These are phyloP conservation scores for Holothuria leucospilota DNA, from an alignment of 53 echinoderm and acorn worm genomes.

Conservation along the genomic window DNA sequence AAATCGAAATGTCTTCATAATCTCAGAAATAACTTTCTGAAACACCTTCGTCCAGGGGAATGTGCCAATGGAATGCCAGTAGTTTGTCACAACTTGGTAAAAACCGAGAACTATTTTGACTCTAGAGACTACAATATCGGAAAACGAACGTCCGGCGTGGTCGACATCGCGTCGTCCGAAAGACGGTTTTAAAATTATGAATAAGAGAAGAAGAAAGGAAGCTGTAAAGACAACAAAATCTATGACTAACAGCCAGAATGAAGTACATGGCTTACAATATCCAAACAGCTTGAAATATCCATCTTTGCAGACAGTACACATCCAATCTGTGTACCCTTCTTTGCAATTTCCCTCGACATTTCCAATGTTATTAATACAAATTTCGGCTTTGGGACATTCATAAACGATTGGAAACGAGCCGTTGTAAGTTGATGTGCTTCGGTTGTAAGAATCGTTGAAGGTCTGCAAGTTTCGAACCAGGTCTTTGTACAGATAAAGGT, in stretches of 20 bases:
- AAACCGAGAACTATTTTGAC: conserved; percentile 52
- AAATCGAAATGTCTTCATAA: conserved; percentile 1
- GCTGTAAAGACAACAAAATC: conserved; percentile 1
- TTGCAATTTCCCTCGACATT: conserved; percentile 19
- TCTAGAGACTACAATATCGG: conserved; percentile 31
- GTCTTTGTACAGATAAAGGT: conserved; percentile 7
- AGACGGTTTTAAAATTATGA: neutral
- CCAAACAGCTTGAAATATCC: conserved; percentile 23
- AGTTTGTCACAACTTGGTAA: conserved; percentile 47
- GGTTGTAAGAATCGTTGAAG: conserved; percentile 10
- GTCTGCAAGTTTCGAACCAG: conserved; percentile 11
- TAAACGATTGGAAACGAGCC: conserved; percentile 32
- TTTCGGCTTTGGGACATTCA: conserved; percentile 34
- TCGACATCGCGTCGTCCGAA: neutral
- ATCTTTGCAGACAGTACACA: conserved; percentile 44
- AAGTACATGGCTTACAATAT: conserved; percentile 43
- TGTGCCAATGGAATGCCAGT: conserved; percentile 27
- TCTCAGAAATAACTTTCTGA: neutral
- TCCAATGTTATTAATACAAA: conserved; percentile 3
- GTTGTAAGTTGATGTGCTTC: neutral
- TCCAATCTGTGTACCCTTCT: conserved; percentile 48
- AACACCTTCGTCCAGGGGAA: conserved; percentile 3
- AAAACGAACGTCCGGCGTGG: neutral
- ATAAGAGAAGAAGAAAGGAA: conserved; percentile 1
- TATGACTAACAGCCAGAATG: neutral